These are phyloP conservation scores for Myopa testacea DNA, from an alignment of 2,888 invertebrate species.

Conservation along the genomic window DNA sequence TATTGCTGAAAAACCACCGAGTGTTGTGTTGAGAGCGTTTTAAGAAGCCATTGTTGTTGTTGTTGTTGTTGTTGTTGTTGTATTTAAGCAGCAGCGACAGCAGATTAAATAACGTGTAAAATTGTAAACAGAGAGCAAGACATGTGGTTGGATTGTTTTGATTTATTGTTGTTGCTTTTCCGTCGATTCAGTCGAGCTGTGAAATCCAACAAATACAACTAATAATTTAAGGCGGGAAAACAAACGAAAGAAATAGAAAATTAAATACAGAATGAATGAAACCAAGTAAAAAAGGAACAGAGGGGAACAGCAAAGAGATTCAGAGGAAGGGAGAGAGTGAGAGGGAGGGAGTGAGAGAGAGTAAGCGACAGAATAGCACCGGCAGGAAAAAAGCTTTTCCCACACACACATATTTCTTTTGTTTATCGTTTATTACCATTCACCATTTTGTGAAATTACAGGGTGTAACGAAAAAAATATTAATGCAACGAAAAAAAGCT, in stretches of 20 bases:
- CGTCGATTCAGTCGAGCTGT: too few relatives aligned
- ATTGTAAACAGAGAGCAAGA: constrained; percentile 30
- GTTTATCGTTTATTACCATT: too few relatives aligned
- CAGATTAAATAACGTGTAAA: not conserved
- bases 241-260: not conserved
- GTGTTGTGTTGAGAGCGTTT: not conserved
- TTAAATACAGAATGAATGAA: not conserved
- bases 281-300: not conserved
- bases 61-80: not conserved
- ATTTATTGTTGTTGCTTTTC: not conserved
- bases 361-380: not conserved
- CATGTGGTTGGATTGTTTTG: constrained; percentile 21
- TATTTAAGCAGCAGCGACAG: not conserved
- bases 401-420: not conserved
- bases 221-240: not conserved
- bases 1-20: not conserved
- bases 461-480: too few relatives aligned
- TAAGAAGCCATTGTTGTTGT: not conserved
- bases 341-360: not conserved
- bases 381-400: not conserved
- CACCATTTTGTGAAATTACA: too few relatives aligned
- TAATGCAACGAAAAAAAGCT: too few relatives aligned
- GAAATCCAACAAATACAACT: constrained; percentile 4
- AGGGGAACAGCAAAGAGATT: too few relatives aligned
- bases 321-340: not conserved